These are phyloP conservation scores for Laspeyria flexula DNA, from an alignment of 2,888 invertebrate genomes.

Conservation along the genomic window DNA sequence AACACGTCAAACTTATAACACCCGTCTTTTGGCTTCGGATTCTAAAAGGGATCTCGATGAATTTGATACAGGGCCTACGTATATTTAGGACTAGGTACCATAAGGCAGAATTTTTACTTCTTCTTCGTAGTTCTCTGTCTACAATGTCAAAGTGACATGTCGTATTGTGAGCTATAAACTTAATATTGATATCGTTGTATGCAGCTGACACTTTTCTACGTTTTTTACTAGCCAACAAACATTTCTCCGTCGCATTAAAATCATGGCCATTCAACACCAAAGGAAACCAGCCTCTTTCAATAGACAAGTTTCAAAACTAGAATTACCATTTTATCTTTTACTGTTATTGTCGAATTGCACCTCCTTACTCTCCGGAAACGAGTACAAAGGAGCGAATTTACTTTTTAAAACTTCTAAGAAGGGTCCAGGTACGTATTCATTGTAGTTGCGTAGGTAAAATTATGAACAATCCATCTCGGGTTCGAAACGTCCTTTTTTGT, in stretches of 20 bases:
- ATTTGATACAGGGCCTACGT: too few relatives aligned
- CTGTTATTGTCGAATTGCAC: conserved; percentile 32
- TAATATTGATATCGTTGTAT: too few relatives aligned
- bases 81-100: too few relatives aligned
- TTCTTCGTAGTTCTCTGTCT: too few relatives aligned
- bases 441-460: conserved; percentile 37
- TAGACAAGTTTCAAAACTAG: conserved; percentile 20
- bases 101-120: too few relatives aligned
- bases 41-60: too few relatives aligned
- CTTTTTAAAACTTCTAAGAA: conserved; percentile 35
- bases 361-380: conserved; percentile 41
- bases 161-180: too few relatives aligned
- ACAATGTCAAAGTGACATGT: too few relatives aligned
- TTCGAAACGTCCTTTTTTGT: conserved; percentile 18
- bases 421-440: conserved; percentile 32
- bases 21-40: too few relatives aligned
- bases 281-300: conserved; percentile 11
- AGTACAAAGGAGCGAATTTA: conserved; percentile 17
- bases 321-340: conserved; percentile 28
- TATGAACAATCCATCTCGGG: conserved; percentile 38
- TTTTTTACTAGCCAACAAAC: not conserved
- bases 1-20: too few relatives aligned
- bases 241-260: not conserved
- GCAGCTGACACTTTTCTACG: not conserved
- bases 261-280: not conserved